Base-by-base conservation (phyloP, 2,113 vertebrate genomes). In the Rattus rattus region DNA sequence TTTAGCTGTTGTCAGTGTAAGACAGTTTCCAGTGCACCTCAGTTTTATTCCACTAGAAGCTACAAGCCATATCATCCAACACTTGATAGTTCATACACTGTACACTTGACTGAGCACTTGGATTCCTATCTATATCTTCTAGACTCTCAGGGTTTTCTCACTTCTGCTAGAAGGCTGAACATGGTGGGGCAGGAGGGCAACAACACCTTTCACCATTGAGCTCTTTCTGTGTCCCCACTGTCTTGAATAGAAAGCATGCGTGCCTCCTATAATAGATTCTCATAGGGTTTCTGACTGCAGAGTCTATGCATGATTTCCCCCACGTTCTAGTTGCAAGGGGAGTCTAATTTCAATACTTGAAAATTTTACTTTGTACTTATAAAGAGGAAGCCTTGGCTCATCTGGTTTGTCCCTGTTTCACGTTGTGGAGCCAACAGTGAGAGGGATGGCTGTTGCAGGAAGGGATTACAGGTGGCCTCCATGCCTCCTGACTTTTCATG, bases 351-450 rank as follows among this genome's bases (percentile, higher is more conserved):
- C 30, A 81, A 76, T 20, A 67, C 76, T 80, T 86, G 47, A 81
- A 83, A 17, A 63, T 47, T 77, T 72, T 47, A 43, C 83, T 92
- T 87, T 95, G 87, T 63, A 83, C 69, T 77, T 93, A 52, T 61
- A 72, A 94, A 61, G 85, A 88, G 65, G 33, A 90, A 92, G 75
- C 72, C 70, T 94, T 79, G 2, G 33, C 49, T 93, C 91, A 14
- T 16, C 43, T 9, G 2, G 63, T 36, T 84, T 0, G 0, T 36
- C 63, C 63, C 83, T 75, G 22, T 47, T n/a, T 83, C 30, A 26
- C 28, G 28, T 43, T 49, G 4, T 49, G 85, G 92, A 77, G 36
- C 59, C 59, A 70, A 30, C 39, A 0, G 8, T 22, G 65, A 52
- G n/a, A 28, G 47, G 14, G 70, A 61, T 16, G 36, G 65, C 65